Evolutionary conservation across 2,113 vertebrate genomes (phyloP), one percentile per base, ranked within the genome.

Genomic region (Scomber japonicus): DNA sequence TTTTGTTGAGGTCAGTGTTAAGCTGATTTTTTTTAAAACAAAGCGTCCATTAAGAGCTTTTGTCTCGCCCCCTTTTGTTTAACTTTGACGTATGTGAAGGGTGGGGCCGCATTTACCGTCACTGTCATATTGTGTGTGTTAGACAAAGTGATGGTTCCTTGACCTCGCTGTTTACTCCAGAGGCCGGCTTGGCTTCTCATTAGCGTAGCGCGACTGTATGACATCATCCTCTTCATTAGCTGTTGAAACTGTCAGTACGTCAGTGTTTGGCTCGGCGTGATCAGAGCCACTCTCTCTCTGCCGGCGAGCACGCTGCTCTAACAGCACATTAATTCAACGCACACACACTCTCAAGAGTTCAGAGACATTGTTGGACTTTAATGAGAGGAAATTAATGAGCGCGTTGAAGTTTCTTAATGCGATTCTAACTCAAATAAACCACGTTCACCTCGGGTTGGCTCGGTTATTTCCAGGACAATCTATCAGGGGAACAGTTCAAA

Each of bases 111-210:
- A 0, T 63, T 16, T 35, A 30, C 46, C 66, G 72, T 86, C 2
- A 62, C 53, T 35, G 68, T 56, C 54, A n/a, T 78, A 16, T 57
- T 21, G 60, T 46, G 44, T 59, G 53, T 64, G 78, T 35, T 35
- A 71, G 56, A 76, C 24, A 85, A 89, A 91, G 91, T 93, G 93
- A 92, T 94, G 91, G 90, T 93, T 90, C 82, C 88, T 64, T 92
- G 87, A 82, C 75, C 49, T 49, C 57, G 55, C 72, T 92, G 88
- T 94, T 94, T 92, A 88, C 78, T 79, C 69, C 67, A 65, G 71
- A 86, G 82, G 27, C 77, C 30, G 17, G 49, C 76, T 77, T 81
- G 71, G 90, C 88, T 63, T 81, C 73, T 82, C 71, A 72, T 91
- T 88, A 85, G 61, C 53, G 3, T 59, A 48, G 65, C 66, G 5